These are phyloP conservation scores for Poeciliopsis gracilis DNA, from an alignment of 2,797 vertebrate species.

Conservation along the genomic window DNA sequence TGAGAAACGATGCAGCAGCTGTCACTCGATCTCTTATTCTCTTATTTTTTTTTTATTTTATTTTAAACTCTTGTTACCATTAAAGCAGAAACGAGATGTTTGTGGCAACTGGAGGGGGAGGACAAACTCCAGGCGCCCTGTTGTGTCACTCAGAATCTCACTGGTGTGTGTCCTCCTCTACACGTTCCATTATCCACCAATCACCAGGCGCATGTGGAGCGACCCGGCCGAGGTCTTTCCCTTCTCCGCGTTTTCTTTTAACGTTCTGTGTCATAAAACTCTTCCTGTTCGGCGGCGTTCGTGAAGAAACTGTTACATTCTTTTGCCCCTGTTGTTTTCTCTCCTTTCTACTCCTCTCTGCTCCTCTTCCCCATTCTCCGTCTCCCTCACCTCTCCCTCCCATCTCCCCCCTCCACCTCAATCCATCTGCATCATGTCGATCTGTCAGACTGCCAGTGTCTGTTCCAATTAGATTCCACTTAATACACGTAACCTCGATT, in stretches of 20 bases:
- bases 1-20: constrained; percentile 88
- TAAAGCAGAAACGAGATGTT: constrained; percentile 78
- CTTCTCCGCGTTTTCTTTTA: constrained; percentile 33
- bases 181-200: constrained; percentile 76
- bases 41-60: constrained; percentile 33
- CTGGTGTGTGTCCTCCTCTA: constrained; percentile 73
- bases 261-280: constrained; percentile 29
- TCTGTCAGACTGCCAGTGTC: constrained; percentile 91
- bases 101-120: constrained; percentile 75
- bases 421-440: constrained; percentile 91
- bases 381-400: constrained; percentile 51
- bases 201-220: constrained; percentile 62
- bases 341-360: constrained; percentile 44
- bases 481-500: constrained; percentile 92
- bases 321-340: constrained; percentile 37
- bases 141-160: constrained; percentile 74
- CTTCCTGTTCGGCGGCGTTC: constrained; percentile 1
- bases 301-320: constrained; percentile 35
- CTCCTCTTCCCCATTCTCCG: constrained; percentile 52
- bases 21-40: constrained; percentile 68
- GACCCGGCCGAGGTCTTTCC: constrained; percentile 24
- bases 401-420: constrained; percentile 64
- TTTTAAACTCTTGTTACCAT: constrained; percentile 66
- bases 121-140: constrained; percentile 51
- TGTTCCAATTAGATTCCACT: constrained; percentile 92